phyloP scores from a whole-genome alignment of 2,797 vertebrate species.

The Ispidina lecontei region DNA sequence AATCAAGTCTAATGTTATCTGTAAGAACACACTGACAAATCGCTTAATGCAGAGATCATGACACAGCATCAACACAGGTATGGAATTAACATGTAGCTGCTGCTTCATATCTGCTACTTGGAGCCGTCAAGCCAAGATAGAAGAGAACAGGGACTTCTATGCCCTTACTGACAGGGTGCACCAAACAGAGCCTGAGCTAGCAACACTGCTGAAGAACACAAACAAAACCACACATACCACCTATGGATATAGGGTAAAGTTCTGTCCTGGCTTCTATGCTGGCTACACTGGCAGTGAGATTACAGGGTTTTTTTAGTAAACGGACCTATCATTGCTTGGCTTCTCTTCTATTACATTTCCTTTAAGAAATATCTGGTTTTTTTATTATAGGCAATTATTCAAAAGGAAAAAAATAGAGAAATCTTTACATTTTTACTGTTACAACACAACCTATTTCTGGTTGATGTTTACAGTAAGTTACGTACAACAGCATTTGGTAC shows the following conservation, averaged over 20 bases:
- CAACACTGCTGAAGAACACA: neutral
- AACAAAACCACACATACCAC: neutral
- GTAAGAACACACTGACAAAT: neutral
- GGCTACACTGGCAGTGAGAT: neutral
- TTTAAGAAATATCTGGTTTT: neutral
- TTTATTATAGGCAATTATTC: neutral
- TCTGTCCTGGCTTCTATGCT: neutral
- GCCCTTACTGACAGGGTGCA: neutral
- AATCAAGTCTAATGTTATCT: neutral
- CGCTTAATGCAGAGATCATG: neutral
- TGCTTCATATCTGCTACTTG: neutral
- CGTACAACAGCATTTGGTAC: neutral
- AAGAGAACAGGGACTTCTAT: neutral
- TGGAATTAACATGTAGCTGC: neutral
- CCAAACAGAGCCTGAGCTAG: neutral
- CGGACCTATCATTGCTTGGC: neutral
- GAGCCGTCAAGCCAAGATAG: neutral
- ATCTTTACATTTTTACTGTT: neutral
- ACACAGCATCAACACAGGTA: neutral
- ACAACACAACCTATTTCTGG: neutral
- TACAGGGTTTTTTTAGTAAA: neutral
- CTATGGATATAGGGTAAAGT: neutral
- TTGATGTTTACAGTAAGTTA: neutral
- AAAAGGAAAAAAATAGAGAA: neutral
- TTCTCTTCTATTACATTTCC: neutral